Evolutionary conservation across 2,797 vertebrate species (phyloP).

Genomic region (Syndactyla subalaris): DNA sequence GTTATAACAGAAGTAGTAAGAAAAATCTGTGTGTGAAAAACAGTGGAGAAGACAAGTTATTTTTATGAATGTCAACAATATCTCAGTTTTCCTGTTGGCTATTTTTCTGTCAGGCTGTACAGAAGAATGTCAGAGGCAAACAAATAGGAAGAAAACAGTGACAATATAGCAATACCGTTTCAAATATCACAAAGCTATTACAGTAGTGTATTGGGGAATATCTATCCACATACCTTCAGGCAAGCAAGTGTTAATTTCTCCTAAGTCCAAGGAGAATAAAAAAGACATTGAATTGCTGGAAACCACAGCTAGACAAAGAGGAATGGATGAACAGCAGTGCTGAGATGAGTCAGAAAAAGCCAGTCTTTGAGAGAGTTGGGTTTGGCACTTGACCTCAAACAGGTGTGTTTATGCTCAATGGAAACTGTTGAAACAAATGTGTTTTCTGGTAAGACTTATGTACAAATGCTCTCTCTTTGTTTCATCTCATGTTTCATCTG

Average conservation of each 20-base stretch:
- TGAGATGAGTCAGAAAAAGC: background rate
- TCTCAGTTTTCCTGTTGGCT: background rate
- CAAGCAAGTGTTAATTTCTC: background rate
- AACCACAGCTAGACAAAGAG: slow-evolving; percentile 1
- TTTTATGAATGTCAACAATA: slow-evolving; percentile 3
- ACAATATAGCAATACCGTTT: background rate
- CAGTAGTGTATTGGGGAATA: background rate
- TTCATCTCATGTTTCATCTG: background rate
- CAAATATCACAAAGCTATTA: background rate
- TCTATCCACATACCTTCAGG: background rate
- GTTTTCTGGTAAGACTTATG: background rate
- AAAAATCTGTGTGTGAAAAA: background rate
- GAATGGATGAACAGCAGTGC: background rate
- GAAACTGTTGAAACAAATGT: background rate
- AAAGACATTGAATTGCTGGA: background rate
- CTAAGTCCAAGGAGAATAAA: background rate
- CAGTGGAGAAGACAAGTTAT: background rate
- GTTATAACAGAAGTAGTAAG: background rate
- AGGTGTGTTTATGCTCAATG: slow-evolving; percentile 23
- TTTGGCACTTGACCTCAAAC: background rate
- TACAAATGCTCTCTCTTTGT: background rate
- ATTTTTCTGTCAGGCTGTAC: background rate
- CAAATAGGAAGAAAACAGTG: background rate
- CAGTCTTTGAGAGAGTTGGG: background rate
- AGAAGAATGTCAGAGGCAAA: background rate